Evolutionary conservation across 1,140 invertebrate genomes (phyloP).

Genomic region (Drosophila cardini): DNA sequence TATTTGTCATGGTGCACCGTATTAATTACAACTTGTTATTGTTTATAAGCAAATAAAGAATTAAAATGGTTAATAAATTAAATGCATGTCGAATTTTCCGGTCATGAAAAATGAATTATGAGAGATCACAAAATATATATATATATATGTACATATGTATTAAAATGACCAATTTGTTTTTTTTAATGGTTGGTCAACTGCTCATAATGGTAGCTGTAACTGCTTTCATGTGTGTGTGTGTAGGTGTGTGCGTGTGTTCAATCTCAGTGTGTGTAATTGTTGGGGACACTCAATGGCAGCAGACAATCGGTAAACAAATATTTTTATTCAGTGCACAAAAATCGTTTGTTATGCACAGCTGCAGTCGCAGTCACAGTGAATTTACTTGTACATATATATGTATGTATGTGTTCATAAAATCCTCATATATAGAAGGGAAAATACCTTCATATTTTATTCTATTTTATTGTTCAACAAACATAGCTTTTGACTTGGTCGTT

Average conservation of each 20-base stretch:
- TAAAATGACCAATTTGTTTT: conserved; percentile 41
- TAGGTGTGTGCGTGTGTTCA: conserved; percentile 27
- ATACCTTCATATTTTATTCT: conserved; percentile 64
- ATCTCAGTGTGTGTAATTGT: conserved; percentile 60
- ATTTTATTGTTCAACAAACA: conserved; percentile 56
- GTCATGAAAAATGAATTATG: conserved; percentile 53
- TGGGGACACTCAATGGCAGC: conserved; percentile 53
- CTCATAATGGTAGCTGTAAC: conserved; percentile 15
- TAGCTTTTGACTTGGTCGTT: conserved; percentile 67
- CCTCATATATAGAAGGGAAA: conserved; percentile 20
- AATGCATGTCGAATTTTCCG: conserved; percentile 43
- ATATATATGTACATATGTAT: conserved; percentile 56
- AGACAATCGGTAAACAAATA: conserved; percentile 44
- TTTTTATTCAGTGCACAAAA: conserved; percentile 39
- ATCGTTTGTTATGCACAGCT: conserved; percentile 47
- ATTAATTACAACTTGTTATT: conserved; percentile 60
- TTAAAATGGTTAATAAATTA: conserved; percentile 57
- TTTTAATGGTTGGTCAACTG: conserved; percentile 2
- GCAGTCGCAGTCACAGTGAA: conserved; percentile 5
- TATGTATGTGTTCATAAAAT: conserved; percentile 3
- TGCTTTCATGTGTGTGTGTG: not conserved
- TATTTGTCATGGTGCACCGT: conserved; percentile 38
- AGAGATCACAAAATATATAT: conserved; percentile 25
- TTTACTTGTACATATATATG: conserved; percentile 1
- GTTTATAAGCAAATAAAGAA: conserved; percentile 58